Base-by-base conservation (phyloP, 2,888 invertebrate species). In the Cryptus armator region DNA sequence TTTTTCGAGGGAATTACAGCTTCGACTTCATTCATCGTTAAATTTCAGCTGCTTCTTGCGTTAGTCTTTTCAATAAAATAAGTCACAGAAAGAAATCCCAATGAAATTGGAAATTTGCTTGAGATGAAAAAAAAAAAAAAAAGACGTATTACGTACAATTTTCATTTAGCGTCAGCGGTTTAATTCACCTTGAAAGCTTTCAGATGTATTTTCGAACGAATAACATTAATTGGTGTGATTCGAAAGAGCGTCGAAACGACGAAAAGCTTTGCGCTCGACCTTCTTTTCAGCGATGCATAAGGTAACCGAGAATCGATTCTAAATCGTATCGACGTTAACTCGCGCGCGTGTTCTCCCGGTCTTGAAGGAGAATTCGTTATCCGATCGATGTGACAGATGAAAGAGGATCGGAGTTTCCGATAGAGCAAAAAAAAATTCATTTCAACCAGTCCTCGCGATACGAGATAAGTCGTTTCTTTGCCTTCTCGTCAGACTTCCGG, bases 351-450 rank as follows among this genome's bases (percentile, higher is more conserved):
- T 53, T 62, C 29, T 37, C 24, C 10, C 12, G 19, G 44, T 59
- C 19, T 44, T 14, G 70, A 43, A 44, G n/a, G 16, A 56, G 71
- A 16, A 43, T 59, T 48, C n/a, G 46, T 77, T 77, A 59, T 72
- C 77, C 48, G 46, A 67, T 67, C 56, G 29, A 72, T 59, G 14
- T 19, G 32, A 51, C 44, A 12, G n/a, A 64, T 44, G 68, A 64
- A 53, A 71, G 48, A 48, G n/a, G 32, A 51, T 46, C 44, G n/a
- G 10, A 14, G 66, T 19, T 68, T 72, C 29, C 59, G 71, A 77
- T 56, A 59, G 37, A 59, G 70, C 44, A 51, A 44, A 68, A 64
- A 44, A 70, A 70, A 78, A 68, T 72, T 82, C 46, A 66, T 53
- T 72, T 16, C 43, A 53, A 64, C 64, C 53, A 43, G 67, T 46